These are phyloP conservation scores for Allenopithecus nigroviridis DNA, from an alignment of 2,797 vertebrate species.

Conservation along the genomic window DNA sequence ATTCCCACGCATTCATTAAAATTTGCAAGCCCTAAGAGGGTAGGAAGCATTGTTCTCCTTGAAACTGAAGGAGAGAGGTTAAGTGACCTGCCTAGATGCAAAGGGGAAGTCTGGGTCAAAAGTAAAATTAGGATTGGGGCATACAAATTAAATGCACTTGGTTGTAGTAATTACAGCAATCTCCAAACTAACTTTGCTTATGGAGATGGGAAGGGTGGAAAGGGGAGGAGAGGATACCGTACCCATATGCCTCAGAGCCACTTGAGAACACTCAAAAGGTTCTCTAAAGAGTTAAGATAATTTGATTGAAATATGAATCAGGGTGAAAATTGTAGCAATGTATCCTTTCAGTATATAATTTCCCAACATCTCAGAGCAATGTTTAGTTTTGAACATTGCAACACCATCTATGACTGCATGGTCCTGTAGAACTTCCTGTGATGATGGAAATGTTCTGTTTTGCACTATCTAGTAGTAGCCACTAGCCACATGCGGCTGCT, in stretches of 20 bases:
- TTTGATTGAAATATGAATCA: neutral
- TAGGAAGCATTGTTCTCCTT: slow-evolving; percentile 37
- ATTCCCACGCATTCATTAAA: slow-evolving; percentile 61
- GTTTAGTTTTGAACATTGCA: neutral
- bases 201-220: neutral
- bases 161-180: neutral
- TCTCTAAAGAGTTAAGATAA: neutral
- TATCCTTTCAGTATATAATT: neutral
- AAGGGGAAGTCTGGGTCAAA: slow-evolving; percentile 38
- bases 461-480: fast-evolving
- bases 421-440: neutral
- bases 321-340: neutral
- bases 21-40: neutral
- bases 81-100: slow-evolving; percentile 35
- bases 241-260: neutral
- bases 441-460: neutral
- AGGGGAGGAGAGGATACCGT: neutral
- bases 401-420: neutral
- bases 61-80: slow-evolving; percentile 52
- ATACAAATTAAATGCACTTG: neutral
- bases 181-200: neutral
- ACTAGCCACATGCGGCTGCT: neutral
- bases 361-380: neutral
- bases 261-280: neutral
- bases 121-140: neutral